These are phyloP conservation scores for Chiroxiphia lanceolata DNA, from an alignment of 2,797 vertebrate species.

Conservation along the genomic window DNA sequence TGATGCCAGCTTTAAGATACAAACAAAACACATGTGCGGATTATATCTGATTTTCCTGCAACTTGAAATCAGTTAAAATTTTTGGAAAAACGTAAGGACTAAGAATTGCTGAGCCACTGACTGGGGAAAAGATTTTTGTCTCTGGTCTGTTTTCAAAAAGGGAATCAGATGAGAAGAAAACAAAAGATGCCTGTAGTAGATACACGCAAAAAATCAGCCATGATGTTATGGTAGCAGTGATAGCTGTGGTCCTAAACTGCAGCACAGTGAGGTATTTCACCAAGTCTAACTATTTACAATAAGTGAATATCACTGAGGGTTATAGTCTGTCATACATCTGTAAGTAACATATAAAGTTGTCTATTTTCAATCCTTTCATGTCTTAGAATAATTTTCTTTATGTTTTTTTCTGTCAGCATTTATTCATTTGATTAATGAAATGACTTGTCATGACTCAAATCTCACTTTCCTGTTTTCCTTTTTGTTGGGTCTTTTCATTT, in stretches of 20 bases:
- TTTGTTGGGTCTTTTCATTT: background rate
- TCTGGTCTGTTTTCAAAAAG: background rate
- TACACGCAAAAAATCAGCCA: background rate
- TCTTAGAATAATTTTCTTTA: background rate
- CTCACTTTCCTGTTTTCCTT: background rate
- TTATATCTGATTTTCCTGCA: background rate
- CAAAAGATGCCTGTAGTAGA: background rate
- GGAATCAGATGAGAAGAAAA: background rate
- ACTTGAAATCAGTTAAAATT: background rate
- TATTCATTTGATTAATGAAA: background rate
- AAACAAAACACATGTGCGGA: background rate
- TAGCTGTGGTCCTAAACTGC: background rate
- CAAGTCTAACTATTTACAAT: background rate
- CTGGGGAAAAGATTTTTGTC: background rate
- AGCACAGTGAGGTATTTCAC: background rate
- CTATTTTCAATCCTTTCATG: background rate
- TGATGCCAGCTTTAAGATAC: background rate
- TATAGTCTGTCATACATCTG: background rate
- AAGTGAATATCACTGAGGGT: background rate
- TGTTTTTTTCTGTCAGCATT: background rate
- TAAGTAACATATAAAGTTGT: background rate
- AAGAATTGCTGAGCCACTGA: background rate
- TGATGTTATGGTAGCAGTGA: background rate
- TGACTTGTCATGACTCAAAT: background rate
- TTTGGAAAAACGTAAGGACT: background rate